A percentile compares a stretch with the other conserved stretches of the same genome.
phyloP scores from a whole-genome alignment of 2,888 invertebrate species.

The Tuta absoluta region DNA sequence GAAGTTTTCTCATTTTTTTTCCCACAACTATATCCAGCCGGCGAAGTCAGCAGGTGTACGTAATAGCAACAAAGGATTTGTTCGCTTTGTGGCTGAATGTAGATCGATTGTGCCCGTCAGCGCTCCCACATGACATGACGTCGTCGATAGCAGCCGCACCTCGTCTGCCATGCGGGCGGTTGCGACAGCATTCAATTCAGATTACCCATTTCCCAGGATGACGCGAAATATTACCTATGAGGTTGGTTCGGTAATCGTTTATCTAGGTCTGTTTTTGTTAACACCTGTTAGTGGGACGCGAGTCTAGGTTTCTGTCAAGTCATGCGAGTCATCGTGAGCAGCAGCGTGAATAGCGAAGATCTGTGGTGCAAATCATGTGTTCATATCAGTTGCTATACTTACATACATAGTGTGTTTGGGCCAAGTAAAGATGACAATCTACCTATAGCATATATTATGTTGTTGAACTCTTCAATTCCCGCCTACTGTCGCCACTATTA shows the following conservation, averaged over 20 bases:
- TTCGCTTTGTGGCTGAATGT: slow-evolving; percentile 61
- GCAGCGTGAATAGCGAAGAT: too few species aligned
- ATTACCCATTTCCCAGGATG: slow-evolving; percentile 30
- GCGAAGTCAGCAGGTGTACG: slow-evolving; percentile 17
- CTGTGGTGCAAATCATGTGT: not conserved
- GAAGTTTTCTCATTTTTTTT: not conserved
- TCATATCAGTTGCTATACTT: not conserved
- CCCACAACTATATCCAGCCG: not conserved
- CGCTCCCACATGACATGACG: slow-evolving; percentile 58
- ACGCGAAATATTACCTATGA: slow-evolving; percentile 9
- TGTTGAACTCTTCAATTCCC: not conserved
- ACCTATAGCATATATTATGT: not conserved
- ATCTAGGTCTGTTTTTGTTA: slow-evolving; percentile 16
- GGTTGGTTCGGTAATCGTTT: slow-evolving; percentile 9
- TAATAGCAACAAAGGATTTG: slow-evolving; percentile 60
- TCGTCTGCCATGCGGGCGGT: slow-evolving; percentile 49
- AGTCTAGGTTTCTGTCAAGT: slow-evolving; percentile 4
- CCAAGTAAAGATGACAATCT: not conserved
- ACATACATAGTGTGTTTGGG: too few species aligned
- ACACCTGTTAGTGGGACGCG: slow-evolving; percentile 8
- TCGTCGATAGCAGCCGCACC: slow-evolving; percentile 50
- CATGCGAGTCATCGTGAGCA: not conserved
- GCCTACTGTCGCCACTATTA: not conserved
- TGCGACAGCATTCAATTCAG: slow-evolving; percentile 50
- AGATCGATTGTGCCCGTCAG: slow-evolving; percentile 57